Percentiles rank a stretch among this genome's conserved stretches.
These are phyloP conservation scores for Sander vitreus DNA, from an alignment of 2,113 vertebrate species.

Conservation along the genomic window DNA sequence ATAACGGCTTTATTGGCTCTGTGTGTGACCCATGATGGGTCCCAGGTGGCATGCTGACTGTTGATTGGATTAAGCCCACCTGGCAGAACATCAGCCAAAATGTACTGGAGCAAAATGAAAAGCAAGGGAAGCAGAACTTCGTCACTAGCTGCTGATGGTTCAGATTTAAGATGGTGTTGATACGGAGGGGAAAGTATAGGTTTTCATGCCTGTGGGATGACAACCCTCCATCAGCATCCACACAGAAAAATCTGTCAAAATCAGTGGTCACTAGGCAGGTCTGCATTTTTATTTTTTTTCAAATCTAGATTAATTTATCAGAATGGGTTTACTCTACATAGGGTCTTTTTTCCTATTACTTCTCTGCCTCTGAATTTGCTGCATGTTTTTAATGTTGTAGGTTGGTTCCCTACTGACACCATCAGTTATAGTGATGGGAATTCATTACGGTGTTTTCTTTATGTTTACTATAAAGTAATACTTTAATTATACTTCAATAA, in stretches of 20 bases:
- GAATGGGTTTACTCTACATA: not conserved
- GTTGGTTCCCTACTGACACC: not conserved
- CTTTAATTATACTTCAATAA: not conserved
- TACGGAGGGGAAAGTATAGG: not conserved
- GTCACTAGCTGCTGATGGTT: slow-evolving; percentile 40
- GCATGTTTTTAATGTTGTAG: not conserved
- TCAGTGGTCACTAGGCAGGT: not conserved
- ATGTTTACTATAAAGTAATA: not conserved
- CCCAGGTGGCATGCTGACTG: slow-evolving; percentile 53
- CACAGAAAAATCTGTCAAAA: slow-evolving; percentile 6
- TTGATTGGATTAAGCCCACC: slow-evolving; percentile 72
- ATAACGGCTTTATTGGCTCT: slow-evolving; percentile 62
- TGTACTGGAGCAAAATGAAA: slow-evolving; percentile 61
- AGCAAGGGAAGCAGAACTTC: slow-evolving; percentile 50
- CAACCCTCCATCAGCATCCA: not conserved
- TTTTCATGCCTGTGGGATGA: slow-evolving; percentile 2
- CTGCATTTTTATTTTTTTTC: not conserved
- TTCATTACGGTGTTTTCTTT: not conserved
- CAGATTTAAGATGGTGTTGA: slow-evolving; percentile 16
- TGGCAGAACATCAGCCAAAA: slow-evolving; percentile 62
- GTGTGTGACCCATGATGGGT: slow-evolving; percentile 46
- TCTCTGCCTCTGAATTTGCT: not conserved
- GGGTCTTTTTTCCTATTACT: not conserved
- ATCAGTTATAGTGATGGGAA: not conserved
- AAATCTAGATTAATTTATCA: not conserved